Conservation (phyloP, 2,797 vertebrate genomes). For the Harpagifer antarcticus region DNA sequence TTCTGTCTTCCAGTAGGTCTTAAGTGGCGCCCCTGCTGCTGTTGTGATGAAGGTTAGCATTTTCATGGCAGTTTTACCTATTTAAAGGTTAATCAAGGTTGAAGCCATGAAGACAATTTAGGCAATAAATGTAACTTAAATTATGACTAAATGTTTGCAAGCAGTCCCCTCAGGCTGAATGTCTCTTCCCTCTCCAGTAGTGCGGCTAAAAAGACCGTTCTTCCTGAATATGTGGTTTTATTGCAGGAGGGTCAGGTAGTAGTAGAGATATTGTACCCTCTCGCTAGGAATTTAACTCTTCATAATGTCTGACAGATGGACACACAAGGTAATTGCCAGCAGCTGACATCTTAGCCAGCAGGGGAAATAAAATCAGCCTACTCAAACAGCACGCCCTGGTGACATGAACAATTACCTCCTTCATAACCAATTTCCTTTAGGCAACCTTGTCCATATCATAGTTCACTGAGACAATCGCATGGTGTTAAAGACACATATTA, state of each 20-base stretch:
- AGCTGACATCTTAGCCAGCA: background rate
- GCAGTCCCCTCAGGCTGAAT: background rate
- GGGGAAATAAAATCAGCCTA: background rate
- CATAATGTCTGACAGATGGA: slow-evolving; percentile 14
- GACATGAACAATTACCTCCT: background rate
- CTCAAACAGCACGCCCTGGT: background rate
- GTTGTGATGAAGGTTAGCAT: background rate
- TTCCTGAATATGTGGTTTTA: background rate
- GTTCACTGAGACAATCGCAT: background rate
- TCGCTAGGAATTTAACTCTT: background rate
- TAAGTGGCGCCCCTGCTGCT: background rate
- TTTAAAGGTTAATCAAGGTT: background rate
- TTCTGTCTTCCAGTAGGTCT: too few relatives aligned
- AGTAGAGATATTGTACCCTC: background rate
- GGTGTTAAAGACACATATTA: background rate
- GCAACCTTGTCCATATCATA: background rate
- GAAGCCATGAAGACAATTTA: background rate
- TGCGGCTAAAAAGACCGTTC: background rate
- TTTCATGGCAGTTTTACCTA: background rate
- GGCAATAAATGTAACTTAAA: background rate
- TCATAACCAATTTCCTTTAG: background rate
- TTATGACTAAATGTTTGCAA: background rate
- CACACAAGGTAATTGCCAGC: background rate
- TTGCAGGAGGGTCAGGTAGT: background rate
- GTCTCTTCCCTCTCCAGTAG: background rate